Percentiles rank a stretch among this genome's conserved stretches.
phyloP scores from a whole-genome alignment of 2,113 vertebrate species.

The Lagopus muta region DNA sequence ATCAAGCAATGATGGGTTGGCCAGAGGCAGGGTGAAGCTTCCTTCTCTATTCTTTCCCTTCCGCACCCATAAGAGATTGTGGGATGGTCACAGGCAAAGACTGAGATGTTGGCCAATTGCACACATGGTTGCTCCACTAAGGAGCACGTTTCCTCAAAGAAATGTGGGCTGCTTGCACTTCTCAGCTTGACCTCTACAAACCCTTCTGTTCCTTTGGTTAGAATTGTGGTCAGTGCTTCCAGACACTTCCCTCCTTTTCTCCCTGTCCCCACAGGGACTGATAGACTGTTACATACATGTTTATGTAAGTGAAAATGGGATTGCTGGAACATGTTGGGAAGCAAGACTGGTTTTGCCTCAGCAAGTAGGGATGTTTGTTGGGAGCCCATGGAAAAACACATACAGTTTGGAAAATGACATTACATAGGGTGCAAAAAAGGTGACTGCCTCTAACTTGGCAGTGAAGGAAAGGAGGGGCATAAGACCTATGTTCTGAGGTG shows the following conservation, averaged over 20 bases:
- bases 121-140: not conserved
- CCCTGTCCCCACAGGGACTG: not conserved
- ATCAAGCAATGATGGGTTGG: not conserved
- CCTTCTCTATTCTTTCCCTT: not conserved
- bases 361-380: not conserved
- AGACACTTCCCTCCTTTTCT: not conserved
- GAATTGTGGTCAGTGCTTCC: not conserved
- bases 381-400: not conserved
- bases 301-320: accelerated
- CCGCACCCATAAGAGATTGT: not conserved
- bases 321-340: not conserved
- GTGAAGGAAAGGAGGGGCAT: not conserved
- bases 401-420: not conserved
- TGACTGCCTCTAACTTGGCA: not conserved
- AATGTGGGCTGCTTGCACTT: not conserved
- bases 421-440: not conserved
- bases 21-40: not conserved
- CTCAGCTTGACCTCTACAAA: not conserved
- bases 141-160: not conserved
- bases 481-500: not conserved
- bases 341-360: not conserved
- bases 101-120: not conserved
- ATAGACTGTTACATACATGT: not conserved
- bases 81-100: not conserved
- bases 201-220: not conserved